Percentiles rank a stretch among this genome's conserved stretches.
Conservation (phyloP, 2,888 invertebrate genomes). For the Tenthredo scrophulariae region DNA sequence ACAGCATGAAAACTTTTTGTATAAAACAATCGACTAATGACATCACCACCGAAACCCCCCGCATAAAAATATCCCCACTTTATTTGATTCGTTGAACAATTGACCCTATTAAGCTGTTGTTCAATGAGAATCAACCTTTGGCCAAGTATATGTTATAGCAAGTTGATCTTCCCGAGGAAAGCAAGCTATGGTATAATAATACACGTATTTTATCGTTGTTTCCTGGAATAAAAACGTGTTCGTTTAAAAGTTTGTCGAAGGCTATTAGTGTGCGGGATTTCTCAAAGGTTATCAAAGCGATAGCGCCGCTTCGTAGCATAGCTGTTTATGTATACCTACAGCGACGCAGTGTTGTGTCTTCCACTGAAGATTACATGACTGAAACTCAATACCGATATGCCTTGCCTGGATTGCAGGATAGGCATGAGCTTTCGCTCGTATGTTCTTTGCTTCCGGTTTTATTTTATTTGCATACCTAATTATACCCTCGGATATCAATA, state of each 20-base stretch:
- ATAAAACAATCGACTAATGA: not conserved
- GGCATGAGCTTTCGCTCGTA: not conserved
- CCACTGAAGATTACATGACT: slow-evolving; percentile 1
- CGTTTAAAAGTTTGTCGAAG: slow-evolving; percentile 9
- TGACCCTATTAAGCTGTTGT: not conserved
- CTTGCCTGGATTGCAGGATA: not conserved
- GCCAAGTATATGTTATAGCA: not conserved
- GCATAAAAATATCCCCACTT: not conserved
- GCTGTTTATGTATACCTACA: slow-evolving; percentile 14
- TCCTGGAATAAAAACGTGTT: slow-evolving; percentile 17
- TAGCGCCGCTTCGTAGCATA: slow-evolving; percentile 30
- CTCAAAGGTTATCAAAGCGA: slow-evolving; percentile 43
- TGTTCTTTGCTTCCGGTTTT: not conserved
- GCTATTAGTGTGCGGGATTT: slow-evolving; percentile 18
- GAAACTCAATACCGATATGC: not conserved
- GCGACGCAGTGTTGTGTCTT: slow-evolving; percentile 43
- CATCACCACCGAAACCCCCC: not conserved
- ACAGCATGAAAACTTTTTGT: not conserved
- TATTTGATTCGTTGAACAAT: not conserved
- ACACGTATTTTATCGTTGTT: not conserved
- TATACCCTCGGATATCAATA: not conserved
- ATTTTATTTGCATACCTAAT: not conserved
- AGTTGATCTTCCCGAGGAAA: not conserved
- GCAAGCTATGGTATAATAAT: not conserved
- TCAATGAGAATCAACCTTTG: not conserved